Evolutionary conservation across 92 coral and sea anemone species (phyloP).

Genomic region (Palythoa heliodiscus): DNA sequence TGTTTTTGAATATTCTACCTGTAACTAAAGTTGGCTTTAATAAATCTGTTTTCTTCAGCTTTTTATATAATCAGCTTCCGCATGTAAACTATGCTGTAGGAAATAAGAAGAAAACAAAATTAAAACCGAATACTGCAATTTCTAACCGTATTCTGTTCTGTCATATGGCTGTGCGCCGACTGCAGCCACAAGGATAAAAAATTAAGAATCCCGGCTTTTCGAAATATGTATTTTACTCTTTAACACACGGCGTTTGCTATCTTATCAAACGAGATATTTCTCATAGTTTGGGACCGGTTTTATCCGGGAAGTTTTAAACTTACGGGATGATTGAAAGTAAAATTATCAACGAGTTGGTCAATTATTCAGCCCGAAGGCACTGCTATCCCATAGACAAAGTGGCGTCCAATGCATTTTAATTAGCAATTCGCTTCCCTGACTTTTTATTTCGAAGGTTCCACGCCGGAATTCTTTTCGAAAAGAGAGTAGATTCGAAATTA

Average conservation of each 20-base stretch:
- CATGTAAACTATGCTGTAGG: not conserved
- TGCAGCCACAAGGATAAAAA: slow-evolving; percentile 9
- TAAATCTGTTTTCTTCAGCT: not conserved
- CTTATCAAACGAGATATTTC: slow-evolving; percentile 1
- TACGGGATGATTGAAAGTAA: slow-evolving; percentile 1
- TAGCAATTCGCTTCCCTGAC: slow-evolving; percentile 19
- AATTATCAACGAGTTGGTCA: slow-evolving; percentile 26
- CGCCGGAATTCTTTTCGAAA: slow-evolving; percentile 40
- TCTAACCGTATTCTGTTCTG: not conserved
- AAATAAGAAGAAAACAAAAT: not conserved
- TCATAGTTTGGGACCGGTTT: slow-evolving; percentile 23
- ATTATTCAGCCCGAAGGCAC: slow-evolving; percentile 37
- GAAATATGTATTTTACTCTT: not conserved
- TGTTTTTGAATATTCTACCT: not conserved
- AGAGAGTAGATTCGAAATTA: slow-evolving; percentile 28
- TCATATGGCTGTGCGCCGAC: not conserved
- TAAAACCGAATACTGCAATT: slow-evolving; percentile 1
- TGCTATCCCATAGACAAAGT: slow-evolving; percentile 39
- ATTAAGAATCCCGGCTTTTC: not conserved
- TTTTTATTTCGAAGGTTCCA: slow-evolving; percentile 37
- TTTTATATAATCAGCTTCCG: not conserved
- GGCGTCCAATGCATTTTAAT: slow-evolving; percentile 43
- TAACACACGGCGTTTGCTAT: not conserved
- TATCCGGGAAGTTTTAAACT: not conserved
- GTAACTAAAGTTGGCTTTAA: not conserved